These are phyloP conservation scores for Polydrusus pterygomalis DNA, from an alignment of 2,888 invertebrate genomes.

Conservation along the genomic window DNA sequence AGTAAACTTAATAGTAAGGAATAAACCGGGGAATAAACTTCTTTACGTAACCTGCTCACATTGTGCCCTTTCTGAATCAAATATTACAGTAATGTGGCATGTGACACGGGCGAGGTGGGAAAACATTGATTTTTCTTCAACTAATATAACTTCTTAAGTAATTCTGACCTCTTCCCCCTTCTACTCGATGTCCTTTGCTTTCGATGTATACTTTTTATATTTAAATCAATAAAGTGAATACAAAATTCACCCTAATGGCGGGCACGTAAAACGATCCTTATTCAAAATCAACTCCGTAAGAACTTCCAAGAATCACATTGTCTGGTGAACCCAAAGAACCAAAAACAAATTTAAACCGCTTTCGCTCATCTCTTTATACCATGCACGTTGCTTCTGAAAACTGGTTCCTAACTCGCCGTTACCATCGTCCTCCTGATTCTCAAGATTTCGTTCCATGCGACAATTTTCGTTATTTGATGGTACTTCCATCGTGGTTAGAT, in stretches of 20 bases:
- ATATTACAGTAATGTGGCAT: too few relatives aligned
- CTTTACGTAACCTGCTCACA: too few relatives aligned
- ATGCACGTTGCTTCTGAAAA: conserved; percentile 45
- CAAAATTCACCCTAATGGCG: neutral
- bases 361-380: conserved; percentile 42
- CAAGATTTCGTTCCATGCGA: conserved; percentile 42
- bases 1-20: too few relatives aligned
- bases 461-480: conserved; percentile 42
- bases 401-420: conserved; percentile 41
- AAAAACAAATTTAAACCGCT: conserved; percentile 37
- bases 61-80: too few relatives aligned
- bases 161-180: too few relatives aligned
- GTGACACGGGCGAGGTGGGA: too few relatives aligned
- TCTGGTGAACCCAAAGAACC: conserved; percentile 16
- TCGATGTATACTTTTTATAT: too few relatives aligned
- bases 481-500: conserved; percentile 19
- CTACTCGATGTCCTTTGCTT: too few relatives aligned
- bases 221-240: too few relatives aligned
- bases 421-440: conserved; percentile 30
- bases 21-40: too few relatives aligned
- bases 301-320: conserved; percentile 12
- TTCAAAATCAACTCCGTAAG: neutral
- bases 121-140: too few relatives aligned
- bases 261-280: conserved; percentile 1
- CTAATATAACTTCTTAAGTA: too few relatives aligned